Percentiles rank a stretch among this genome's conserved stretches.
These are phyloP conservation scores for Semicossyphus pulcher DNA, from an alignment of 2,113 vertebrate species.

Conservation along the genomic window DNA sequence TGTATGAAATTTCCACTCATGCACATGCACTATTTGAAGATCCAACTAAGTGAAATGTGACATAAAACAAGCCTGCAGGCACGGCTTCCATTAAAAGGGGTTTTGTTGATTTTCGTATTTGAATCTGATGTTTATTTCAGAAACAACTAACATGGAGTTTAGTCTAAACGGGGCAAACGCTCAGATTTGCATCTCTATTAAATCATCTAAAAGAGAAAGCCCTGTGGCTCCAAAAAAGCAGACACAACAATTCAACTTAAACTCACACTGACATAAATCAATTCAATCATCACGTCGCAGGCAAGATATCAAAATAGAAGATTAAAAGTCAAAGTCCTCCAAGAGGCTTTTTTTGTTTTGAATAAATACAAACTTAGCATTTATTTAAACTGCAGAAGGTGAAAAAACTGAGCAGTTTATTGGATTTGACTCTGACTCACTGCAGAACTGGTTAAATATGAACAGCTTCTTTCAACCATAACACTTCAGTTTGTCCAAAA, in stretches of 20 bases:
- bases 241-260: conserved; percentile 22
- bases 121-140: conserved; percentile 20
- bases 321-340: conserved; percentile 47
- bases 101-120: conserved; percentile 30
- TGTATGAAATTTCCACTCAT: background rate
- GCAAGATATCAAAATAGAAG: conserved; percentile 9
- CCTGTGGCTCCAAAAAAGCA: conserved; percentile 10
- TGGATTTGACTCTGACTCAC: background rate
- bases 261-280: conserved; percentile 18
- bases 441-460: background rate
- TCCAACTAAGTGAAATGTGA: background rate
- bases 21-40: background rate
- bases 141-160: conserved; percentile 6
- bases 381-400: background rate
- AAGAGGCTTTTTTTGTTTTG: conserved; percentile 8
- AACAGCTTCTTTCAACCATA: too few species aligned
- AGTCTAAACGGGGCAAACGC: conserved; percentile 5
- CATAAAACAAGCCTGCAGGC: background rate
- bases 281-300: conserved; percentile 27
- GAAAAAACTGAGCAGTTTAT: background rate
- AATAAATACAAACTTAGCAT: conserved; percentile 10
- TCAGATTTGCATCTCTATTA: conserved; percentile 42
- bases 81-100: background rate
- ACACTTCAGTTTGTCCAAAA: background rate
- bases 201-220: conserved; percentile 22